phyloP scores from a whole-genome alignment of 2,797 vertebrate species.

The Lemur catta region DNA sequence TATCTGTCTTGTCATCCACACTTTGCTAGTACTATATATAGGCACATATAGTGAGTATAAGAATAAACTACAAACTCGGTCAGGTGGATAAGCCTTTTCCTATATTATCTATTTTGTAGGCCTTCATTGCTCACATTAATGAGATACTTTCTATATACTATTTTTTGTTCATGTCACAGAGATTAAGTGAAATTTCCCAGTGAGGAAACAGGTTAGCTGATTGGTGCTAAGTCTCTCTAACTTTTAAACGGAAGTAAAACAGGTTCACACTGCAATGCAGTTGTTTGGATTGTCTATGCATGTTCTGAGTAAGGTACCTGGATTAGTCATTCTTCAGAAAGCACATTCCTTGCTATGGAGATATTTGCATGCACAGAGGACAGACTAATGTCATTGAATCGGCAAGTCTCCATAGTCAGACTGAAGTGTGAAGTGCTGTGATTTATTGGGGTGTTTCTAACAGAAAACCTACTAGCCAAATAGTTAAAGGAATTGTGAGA shows the following conservation, averaged over 20 bases:
- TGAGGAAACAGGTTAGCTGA: conserved; percentile 25
- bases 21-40: neutral
- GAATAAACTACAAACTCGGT: neutral
- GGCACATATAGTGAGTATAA: neutral
- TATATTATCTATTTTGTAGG: neutral
- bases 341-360: neutral
- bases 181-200: conserved; percentile 38
- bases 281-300: neutral
- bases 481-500: conserved; percentile 12
- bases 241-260: conserved; percentile 51
- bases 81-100: neutral
- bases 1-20: neutral
- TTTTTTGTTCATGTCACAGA: neutral
- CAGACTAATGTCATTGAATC: neutral
- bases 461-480: conserved; percentile 50
- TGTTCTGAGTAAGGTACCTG: neutral
- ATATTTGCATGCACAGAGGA: conserved; percentile 15
- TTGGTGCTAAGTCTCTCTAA: neutral
- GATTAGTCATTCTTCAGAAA: conserved; percentile 6
- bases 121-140: neutral
- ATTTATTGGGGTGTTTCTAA: conserved; percentile 62
- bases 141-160: neutral
- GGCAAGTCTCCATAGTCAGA: conserved; percentile 18
- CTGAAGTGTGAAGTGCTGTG: neutral
- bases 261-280: neutral